A percentile compares a stretch with the other conserved stretches of the same genome.
Conservation (phyloP, 2,113 vertebrate species). For the Nymphicus hollandicus region DNA sequence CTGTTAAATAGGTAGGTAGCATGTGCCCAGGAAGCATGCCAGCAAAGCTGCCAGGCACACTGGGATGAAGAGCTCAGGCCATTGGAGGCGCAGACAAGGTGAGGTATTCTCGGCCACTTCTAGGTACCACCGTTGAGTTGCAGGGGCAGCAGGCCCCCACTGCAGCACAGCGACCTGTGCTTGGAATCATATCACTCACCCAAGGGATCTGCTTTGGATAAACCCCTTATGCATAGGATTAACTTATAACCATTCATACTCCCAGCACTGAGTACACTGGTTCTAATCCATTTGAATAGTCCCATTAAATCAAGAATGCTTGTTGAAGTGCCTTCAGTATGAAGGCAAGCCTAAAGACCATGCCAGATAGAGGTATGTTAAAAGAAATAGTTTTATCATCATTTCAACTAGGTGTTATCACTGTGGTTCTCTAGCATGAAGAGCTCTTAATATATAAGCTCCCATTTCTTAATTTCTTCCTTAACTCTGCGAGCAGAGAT, state of each 20-base stretch:
- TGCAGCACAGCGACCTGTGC: rapidly evolving
- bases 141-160: background rate
- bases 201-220: background rate
- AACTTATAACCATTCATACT: background rate
- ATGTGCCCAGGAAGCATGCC: background rate
- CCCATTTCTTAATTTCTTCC: background rate
- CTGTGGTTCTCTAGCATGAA: background rate
- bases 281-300: background rate
- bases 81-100: rapidly evolving
- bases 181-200: background rate
- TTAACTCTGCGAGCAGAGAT: background rate
- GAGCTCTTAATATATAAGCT: background rate
- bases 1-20: background rate
- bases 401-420: background rate
- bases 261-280: rapidly evolving
- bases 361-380: background rate
- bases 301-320: background rate
- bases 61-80: background rate
- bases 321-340: background rate
- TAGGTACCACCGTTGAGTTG: background rate
- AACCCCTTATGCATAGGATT: background rate
- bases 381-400: background rate
- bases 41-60: background rate
- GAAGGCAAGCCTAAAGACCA: background rate
- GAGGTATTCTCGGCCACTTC: background rate